phyloP scores from a whole-genome alignment of 2,888 invertebrate genomes.

The Apamea monoglypha region DNA sequence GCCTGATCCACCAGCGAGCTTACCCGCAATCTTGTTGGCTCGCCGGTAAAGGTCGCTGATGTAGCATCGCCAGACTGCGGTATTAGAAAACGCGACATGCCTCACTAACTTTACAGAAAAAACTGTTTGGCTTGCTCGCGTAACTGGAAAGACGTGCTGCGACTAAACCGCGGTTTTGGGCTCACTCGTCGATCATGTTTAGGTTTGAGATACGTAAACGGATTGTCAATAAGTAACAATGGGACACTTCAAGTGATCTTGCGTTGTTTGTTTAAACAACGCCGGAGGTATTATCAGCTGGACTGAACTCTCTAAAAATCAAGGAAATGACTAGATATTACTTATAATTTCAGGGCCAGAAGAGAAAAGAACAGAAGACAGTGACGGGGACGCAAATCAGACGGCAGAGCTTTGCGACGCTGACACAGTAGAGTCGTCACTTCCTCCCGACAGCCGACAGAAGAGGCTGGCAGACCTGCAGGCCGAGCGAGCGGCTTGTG shows the following conservation, averaged over 20 bases:
- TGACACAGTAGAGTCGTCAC: slow-evolving; percentile 92
- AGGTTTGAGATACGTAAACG: not conserved
- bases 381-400: slow-evolving; percentile 89
- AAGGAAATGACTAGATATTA: not conserved
- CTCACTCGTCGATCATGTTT: slow-evolving; percentile 17
- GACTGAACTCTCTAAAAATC: not conserved
- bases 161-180: not conserved
- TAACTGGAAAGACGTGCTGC: not conserved
- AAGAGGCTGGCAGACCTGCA: slow-evolving; percentile 92
- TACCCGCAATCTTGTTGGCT: not conserved
- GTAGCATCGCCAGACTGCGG: not conserved
- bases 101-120: not conserved
- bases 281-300: not conserved
- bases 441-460: slow-evolving; percentile 92
- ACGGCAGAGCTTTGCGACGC: slow-evolving; percentile 91
- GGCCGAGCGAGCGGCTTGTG: slow-evolving; percentile 94
- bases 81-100: not conserved
- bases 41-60: not conserved
- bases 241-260: not conserved
- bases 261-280: slow-evolving; percentile 27
- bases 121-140: not conserved
- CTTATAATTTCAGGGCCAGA: slow-evolving; percentile 75
- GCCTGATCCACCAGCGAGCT: not conserved
- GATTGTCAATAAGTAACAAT: slow-evolving; percentile 30
- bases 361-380: slow-evolving; percentile 87